Conservation (phyloP, 2,888 invertebrate species). For the Notocelia uddmanniana region DNA sequence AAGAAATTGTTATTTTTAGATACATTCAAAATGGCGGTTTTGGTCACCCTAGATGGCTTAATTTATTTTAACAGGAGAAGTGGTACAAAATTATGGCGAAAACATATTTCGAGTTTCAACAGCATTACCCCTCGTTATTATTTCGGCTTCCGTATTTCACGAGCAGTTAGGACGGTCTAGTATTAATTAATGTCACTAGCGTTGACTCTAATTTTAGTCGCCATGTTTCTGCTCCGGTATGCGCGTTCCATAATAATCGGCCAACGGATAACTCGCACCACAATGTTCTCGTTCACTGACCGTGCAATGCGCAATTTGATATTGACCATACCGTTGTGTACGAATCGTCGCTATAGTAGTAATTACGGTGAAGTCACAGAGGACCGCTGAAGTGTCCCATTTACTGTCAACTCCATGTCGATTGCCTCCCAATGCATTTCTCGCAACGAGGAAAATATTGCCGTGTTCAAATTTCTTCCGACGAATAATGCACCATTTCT, state of each 20-base stretch:
- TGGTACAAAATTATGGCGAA: not conserved
- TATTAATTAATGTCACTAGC: constrained; percentile 58
- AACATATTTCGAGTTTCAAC: constrained; percentile 1
- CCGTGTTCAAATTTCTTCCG: too few species aligned
- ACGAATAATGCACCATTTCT: too few species aligned
- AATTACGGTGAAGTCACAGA: constrained; percentile 17
- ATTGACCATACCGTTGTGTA: constrained; percentile 45
- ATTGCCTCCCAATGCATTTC: not conserved
- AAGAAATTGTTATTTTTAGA: not conserved
- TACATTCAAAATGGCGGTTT: not conserved
- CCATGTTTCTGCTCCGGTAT: constrained; percentile 58
- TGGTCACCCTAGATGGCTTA: not conserved
- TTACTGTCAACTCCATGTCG: not conserved
- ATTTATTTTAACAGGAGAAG: not conserved
- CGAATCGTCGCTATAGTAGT: not conserved
- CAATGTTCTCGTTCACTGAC: constrained; percentile 73
- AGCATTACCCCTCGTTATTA: constrained; percentile 24
- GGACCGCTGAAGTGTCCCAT: constrained; percentile 29
- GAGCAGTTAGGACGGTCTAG: constrained; percentile 40
- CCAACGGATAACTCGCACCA: constrained; percentile 51
- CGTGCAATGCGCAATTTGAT: constrained; percentile 69
- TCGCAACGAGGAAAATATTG: not conserved
- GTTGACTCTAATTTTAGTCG: constrained; percentile 62
- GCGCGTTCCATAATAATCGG: constrained; percentile 63
- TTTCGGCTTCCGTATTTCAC: constrained; percentile 32